Conservation (phyloP, 2,797 vertebrate genomes). For the Microcaecilia unicolor region DNA sequence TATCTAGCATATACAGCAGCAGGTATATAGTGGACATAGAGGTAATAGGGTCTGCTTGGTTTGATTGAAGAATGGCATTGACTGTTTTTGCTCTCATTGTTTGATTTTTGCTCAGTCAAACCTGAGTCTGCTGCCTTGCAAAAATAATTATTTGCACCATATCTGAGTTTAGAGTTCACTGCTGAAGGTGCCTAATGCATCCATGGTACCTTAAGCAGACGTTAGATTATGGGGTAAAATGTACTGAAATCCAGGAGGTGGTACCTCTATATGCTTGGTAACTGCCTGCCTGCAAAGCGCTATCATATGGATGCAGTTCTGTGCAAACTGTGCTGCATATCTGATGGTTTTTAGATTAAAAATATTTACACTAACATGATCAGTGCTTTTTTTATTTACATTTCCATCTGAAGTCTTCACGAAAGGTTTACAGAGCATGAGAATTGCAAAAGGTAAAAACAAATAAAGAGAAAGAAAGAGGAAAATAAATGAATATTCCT, state of each 20-base stretch:
- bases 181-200: constrained; percentile 1
- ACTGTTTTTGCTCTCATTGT: not conserved
- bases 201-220: constrained; percentile 2
- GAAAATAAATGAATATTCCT: too few species aligned
- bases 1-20: not conserved
- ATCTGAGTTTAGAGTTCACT: not conserved
- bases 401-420: too few species aligned
- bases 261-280: constrained; percentile 10
- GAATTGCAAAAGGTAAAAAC: too few species aligned
- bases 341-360: too few species aligned
- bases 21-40: constrained; percentile 22
- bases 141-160: not conserved
- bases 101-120: not conserved
- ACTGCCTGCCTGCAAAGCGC: not conserved
- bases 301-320: not conserved
- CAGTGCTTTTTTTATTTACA: too few species aligned
- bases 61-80: constrained; percentile 2
- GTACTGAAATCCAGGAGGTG: not conserved
- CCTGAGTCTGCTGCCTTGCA: not conserved
- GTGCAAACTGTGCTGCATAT: too few species aligned
- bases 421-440: too few species aligned
- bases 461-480: too few species aligned
- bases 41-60: constrained; percentile 1
- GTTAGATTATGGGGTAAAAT: not conserved
- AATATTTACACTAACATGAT: too few species aligned